Conservation (phyloP, 1,140 invertebrate species). For the Chironomus striatipennis region DNA sequence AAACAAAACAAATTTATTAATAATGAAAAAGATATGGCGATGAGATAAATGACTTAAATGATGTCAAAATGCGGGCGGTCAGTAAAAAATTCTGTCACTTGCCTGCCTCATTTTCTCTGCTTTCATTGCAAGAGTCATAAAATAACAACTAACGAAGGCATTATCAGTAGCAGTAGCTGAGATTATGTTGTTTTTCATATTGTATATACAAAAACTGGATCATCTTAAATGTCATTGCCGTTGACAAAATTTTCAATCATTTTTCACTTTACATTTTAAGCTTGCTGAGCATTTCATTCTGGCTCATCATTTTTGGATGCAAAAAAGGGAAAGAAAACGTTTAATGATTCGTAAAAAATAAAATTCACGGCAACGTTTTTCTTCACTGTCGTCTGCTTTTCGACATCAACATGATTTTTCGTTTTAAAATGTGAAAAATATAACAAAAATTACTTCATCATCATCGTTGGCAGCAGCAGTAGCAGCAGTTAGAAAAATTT, state of each 20-base stretch:
- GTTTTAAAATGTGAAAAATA: background rate
- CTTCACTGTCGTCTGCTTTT: background rate
- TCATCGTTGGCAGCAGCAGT: background rate
- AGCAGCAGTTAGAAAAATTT: no score
- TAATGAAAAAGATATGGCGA: no score
- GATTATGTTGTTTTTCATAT: no score
- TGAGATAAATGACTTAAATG: background rate
- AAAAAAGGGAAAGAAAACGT: background rate
- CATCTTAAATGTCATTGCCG: no score
- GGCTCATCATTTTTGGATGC: background rate
- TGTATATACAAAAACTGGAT: no score
- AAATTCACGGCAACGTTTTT: conserved; percentile 10
- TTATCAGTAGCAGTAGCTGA: background rate
- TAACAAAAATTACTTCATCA: background rate
- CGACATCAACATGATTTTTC: background rate
- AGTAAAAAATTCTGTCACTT: background rate
- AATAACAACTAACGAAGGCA: background rate
- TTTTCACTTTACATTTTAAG: background rate
- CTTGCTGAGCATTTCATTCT: background rate
- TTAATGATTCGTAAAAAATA: background rate
- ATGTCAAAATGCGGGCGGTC: background rate
- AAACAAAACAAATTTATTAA: no score
- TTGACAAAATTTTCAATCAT: no score
- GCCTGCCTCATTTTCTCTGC: background rate
- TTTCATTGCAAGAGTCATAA: background rate